These are phyloP conservation scores for Protonibea diacanthus DNA, from an alignment of 2,797 vertebrate species.

Conservation along the genomic window DNA sequence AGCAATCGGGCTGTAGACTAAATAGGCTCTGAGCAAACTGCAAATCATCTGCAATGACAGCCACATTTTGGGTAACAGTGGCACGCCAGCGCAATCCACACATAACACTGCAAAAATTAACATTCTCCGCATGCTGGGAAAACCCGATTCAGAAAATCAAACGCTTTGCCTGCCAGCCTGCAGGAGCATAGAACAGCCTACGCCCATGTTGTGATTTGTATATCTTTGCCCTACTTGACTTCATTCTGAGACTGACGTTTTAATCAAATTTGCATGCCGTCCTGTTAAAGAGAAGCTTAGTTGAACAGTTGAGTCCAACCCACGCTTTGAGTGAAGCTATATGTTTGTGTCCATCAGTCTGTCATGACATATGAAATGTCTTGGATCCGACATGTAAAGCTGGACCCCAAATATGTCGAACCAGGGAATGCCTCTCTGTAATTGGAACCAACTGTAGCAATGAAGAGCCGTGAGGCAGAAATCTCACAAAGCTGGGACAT, in stretches of 20 bases:
- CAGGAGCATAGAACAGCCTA: neutral
- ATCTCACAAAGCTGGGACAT: conserved; percentile 22
- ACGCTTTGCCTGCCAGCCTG: neutral
- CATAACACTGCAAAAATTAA: conserved; percentile 4
- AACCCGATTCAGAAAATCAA: neutral
- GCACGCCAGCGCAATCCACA: conserved; percentile 4
- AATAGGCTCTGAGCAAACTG: conserved; percentile 6
- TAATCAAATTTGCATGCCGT: conserved; percentile 3
- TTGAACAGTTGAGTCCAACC: conserved; percentile 9
- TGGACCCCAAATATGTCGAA: conserved; percentile 34
- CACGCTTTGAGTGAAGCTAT: neutral
- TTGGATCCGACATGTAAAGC: conserved; percentile 25
- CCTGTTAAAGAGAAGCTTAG: neutral
- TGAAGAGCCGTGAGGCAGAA: conserved; percentile 17
- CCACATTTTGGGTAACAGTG: neutral
- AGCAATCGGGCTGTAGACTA: conserved; percentile 6
- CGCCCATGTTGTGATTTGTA: neutral
- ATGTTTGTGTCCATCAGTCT: conserved; percentile 22
- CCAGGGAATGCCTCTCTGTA: conserved; percentile 29
- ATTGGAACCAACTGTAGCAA: conserved; percentile 51
- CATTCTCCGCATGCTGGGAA: neutral
- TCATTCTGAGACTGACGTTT: conserved; percentile 2
- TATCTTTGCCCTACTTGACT: neutral
- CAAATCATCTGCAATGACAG: conserved; percentile 16
- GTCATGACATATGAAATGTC: conserved; percentile 20